phyloP scores from a whole-genome alignment of 2,797 vertebrate genomes.

The Arnoldichthys spilopterus region DNA sequence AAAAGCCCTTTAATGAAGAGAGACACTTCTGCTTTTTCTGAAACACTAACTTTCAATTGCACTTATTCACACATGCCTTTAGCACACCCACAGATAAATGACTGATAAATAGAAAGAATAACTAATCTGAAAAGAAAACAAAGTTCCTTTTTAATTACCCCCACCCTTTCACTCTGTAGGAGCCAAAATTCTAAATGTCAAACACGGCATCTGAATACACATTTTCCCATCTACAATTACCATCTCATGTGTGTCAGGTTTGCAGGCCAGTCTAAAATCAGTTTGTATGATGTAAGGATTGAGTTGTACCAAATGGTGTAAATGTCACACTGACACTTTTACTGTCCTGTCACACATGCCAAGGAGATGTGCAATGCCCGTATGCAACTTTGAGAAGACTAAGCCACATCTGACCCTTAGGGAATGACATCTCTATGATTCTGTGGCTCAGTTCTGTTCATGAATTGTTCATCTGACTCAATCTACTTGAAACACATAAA shows the following conservation, averaged over 20 bases:
- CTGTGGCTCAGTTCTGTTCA: constrained; percentile 29
- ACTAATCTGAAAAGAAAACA: constrained; percentile 54
- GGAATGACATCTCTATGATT: constrained; percentile 16
- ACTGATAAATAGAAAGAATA: constrained; percentile 52
- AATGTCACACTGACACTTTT: constrained; percentile 63
- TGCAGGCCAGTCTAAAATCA: constrained; percentile 12
- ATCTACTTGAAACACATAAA: neutral
- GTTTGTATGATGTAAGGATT: constrained; percentile 45
- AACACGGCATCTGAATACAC: constrained; percentile 42
- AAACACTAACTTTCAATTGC: constrained; percentile 49
- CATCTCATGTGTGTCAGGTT: constrained; percentile 41
- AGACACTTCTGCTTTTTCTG: constrained; percentile 56
- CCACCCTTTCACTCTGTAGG: constrained; percentile 33
- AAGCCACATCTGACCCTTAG: constrained; percentile 44
- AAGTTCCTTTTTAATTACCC: constrained; percentile 50
- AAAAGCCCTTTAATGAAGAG: constrained; percentile 53
- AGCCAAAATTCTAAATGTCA: constrained; percentile 43
- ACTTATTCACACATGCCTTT: constrained; percentile 43
- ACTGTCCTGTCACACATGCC: constrained; percentile 56
- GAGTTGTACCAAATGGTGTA: constrained; percentile 53
- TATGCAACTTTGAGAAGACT: constrained; percentile 44
- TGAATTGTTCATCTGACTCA: neutral
- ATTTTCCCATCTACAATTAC: constrained; percentile 28
- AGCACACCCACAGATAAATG: constrained; percentile 38
- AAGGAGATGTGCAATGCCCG: constrained; percentile 39